Percentiles rank a stretch among this genome's conserved stretches.
Conservation (phyloP, 2,797 vertebrate genomes). For the Arctocebus calabarensis region DNA sequence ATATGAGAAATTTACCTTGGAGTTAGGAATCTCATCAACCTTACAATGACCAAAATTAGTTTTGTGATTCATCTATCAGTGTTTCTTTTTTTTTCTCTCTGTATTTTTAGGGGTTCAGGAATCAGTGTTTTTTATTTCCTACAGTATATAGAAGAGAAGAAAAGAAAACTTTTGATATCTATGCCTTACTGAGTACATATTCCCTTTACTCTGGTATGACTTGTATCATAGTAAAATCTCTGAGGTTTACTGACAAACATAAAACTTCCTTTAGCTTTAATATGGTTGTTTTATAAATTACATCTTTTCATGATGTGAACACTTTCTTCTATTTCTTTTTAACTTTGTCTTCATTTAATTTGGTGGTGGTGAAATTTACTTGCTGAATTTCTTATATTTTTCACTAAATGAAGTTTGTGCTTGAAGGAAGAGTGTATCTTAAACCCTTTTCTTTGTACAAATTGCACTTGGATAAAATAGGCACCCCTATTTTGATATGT, state of each 20-base stretch:
- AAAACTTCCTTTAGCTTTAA: constrained; percentile 54
- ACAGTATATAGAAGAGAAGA: constrained; percentile 21
- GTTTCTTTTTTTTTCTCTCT: neutral
- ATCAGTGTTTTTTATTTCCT: constrained; percentile 51
- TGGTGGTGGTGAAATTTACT: constrained; percentile 91
- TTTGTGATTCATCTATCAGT: constrained; percentile 4
- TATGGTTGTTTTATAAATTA: constrained; percentile 61
- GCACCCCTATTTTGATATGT: constrained; percentile 84
- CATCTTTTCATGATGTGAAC: constrained; percentile 60
- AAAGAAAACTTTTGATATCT: constrained; percentile 40
- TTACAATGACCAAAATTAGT: constrained; percentile 17
- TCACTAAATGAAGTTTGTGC: constrained; percentile 86
- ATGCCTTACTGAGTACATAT: constrained; percentile 71
- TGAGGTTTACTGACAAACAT: constrained; percentile 68
- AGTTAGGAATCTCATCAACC: constrained; percentile 51
- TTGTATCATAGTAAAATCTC: constrained; percentile 16
- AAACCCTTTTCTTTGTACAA: constrained; percentile 93
- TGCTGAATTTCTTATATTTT: constrained; percentile 88
- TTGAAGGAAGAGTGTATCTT: constrained; percentile 98
- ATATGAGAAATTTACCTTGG: constrained; percentile 4
- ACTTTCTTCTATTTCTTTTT: constrained; percentile 54
- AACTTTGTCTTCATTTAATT: constrained; percentile 77
- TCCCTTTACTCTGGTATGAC: constrained; percentile 39
- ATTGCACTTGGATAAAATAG: constrained; percentile 95
- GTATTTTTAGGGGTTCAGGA: neutral